Percentiles rank a stretch among this genome's conserved stretches.
phyloP scores from a whole-genome alignment of 1,140 invertebrate species.

The Drosophila mayri region DNA sequence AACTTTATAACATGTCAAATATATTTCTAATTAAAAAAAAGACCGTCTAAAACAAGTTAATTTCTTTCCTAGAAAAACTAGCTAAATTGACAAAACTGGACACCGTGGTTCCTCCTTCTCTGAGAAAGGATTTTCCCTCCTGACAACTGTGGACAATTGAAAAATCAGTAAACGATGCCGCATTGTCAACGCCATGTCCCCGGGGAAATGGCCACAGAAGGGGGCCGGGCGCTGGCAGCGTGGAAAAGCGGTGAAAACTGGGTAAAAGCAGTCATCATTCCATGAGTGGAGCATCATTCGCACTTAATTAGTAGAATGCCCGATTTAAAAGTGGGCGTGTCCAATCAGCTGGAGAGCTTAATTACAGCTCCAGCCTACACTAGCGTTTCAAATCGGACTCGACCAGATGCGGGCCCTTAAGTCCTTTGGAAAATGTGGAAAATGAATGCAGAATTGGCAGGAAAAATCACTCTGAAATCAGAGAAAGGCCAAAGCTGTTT shows the following conservation, averaged over 20 bases:
- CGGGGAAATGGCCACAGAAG: background rate
- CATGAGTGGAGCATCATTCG: constrained; percentile 46
- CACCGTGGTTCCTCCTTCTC: constrained; percentile 1
- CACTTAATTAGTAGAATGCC: constrained; percentile 53
- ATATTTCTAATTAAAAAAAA: background rate
- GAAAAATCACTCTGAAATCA: constrained; percentile 18
- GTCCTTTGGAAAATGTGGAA: constrained; percentile 18
- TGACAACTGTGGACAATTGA: constrained; percentile 47
- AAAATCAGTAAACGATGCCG: constrained; percentile 57
- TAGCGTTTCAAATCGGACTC: constrained; percentile 17
- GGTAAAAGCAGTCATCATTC: constrained; percentile 9
- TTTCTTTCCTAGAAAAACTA: background rate
- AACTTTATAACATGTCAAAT: background rate
- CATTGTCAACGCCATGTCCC: constrained; percentile 38
- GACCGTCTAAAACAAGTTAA: background rate
- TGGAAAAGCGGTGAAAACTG: constrained; percentile 11
- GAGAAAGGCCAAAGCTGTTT: constrained; percentile 18
- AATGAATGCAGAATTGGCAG: constrained; percentile 40
- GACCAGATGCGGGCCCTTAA: constrained; percentile 32
- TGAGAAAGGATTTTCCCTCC: constrained; percentile 26
- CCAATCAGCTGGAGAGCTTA: constrained; percentile 48
- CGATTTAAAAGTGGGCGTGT: constrained; percentile 51
- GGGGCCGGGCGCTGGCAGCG: background rate
- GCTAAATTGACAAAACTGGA: background rate
- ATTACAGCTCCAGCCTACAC: constrained; percentile 37